phyloP scores from a whole-genome alignment of 2,113 vertebrate species.

The Canis aureus region DNA sequence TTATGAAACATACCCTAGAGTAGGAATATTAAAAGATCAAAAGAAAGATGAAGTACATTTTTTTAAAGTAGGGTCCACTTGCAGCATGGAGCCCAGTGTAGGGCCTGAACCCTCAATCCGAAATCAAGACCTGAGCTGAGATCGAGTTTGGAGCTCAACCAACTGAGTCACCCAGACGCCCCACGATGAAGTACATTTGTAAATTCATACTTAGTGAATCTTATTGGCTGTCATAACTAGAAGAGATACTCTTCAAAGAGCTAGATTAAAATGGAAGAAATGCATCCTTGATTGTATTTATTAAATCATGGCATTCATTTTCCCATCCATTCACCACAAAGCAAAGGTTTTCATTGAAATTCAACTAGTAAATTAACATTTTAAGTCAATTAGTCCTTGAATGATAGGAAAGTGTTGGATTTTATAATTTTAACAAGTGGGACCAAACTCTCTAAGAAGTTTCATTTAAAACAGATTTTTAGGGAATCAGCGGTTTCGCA shows the following conservation, averaged over 20 bases:
- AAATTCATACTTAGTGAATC: not conserved
- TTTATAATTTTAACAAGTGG: constrained; percentile 48
- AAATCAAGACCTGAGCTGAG: too few species aligned
- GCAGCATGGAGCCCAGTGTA: too few species aligned
- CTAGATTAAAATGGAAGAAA: not conserved
- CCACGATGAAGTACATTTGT: not conserved
- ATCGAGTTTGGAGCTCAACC: too few species aligned
- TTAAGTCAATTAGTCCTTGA: not conserved
- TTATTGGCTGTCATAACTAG: not conserved
- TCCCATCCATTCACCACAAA: not conserved
- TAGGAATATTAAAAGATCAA: constrained; percentile 17
- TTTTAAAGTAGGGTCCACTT: too few species aligned
- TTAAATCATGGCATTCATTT: constrained; percentile 36
- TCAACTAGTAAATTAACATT: constrained; percentile 15
- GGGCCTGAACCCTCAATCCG: too few species aligned
- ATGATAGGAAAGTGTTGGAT: not conserved
- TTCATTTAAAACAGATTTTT: not conserved
- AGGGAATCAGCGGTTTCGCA: too few species aligned
- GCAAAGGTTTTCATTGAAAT: constrained; percentile 34
- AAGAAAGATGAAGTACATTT: constrained; percentile 15
- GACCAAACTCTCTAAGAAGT: not conserved
- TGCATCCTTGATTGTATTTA: not conserved
- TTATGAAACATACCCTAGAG: not conserved
- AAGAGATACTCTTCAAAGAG: constrained; percentile 48
- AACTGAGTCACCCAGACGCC: too few species aligned